Evolutionary conservation across 2,113 vertebrate species (phyloP), one percentile per base, ranked within the genome.

Genomic region (Alces alces): DNA sequence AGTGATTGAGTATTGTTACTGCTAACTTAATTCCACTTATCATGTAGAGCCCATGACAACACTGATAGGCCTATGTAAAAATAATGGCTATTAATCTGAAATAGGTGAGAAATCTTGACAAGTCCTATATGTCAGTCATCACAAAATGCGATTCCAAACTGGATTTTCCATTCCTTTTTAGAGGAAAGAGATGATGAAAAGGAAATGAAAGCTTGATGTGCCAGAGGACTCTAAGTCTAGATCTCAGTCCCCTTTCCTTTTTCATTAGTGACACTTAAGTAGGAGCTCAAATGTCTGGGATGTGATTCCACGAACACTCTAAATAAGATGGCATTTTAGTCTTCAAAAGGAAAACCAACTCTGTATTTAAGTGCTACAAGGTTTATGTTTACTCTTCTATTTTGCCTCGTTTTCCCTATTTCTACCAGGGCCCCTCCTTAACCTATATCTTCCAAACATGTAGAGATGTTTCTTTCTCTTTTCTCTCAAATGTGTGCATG

Each of bases 341-440:
- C 27, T 91, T 88, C 30, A 82, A 85, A 96, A 96, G 39, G n/a
- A 73, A 97, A 93, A 82, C 28, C 8, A 97, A 36, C 43, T 89
- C 45, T 86, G 13, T 73, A 64, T 88, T 95, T 93, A 84, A 64
- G 21, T 83, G 47, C n/a, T n/a, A 60, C 86, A 70, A 27, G 47
- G 28, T 50, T 39, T 79, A n/a, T 86, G 27, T 82, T 95, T 92
- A 86, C 70, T 79, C 70, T 95, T 89, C 28, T 66, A 25, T 78
- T 95, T 86, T 96, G 10, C 91, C 30, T 86, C 27, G 43, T 82
- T 45, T n/a, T 11, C 25, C 23, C 21, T 60, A 79, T 92, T 95
- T 93, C 30, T 86, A 60, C 30, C 45, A 94, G 7, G 14, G 10
- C 15, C 52, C 52, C 9, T 79, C 10, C 19, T 30, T 85, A n/a